Conservation (phyloP, 2,797 vertebrate genomes). For the Antennarius maculatus region DNA sequence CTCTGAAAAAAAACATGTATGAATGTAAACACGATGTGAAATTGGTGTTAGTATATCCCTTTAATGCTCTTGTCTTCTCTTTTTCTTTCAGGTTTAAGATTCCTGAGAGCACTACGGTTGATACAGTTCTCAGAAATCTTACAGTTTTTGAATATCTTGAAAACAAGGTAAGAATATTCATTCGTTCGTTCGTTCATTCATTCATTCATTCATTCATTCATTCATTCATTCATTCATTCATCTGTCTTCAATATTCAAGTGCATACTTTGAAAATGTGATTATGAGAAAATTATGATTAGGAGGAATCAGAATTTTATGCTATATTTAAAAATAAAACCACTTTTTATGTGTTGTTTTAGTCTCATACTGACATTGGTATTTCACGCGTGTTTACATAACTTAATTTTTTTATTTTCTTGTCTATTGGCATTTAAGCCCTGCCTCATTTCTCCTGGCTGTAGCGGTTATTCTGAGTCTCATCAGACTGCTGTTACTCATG, state of each 20-base stretch:
- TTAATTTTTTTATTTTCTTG: background rate
- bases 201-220: background rate
- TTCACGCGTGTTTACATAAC: background rate
- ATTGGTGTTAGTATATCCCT: conserved; percentile 5
- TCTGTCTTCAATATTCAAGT: background rate
- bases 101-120: conserved; percentile 96
- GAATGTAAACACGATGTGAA: background rate
- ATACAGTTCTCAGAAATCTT: conserved; percentile 99
- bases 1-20: background rate
- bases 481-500: background rate
- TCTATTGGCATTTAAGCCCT: background rate
- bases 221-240: too few relatives aligned
- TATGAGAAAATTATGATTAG: too few relatives aligned
- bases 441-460: conserved; percentile 1
- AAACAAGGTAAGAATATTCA: conserved; percentile 91
- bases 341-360: too few relatives aligned
- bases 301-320: too few relatives aligned
- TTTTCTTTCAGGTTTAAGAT: conserved; percentile 90
- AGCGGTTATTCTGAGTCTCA: background rate
- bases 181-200: background rate
- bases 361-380: background rate
- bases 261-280: background rate
- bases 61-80: conserved; percentile 19
- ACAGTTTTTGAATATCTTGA: conserved; percentile 99
- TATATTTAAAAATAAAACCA: too few relatives aligned